Percentiles rank a stretch among this genome's conserved stretches.
These are phyloP conservation scores for Sciaenops ocellatus DNA, from an alignment of 2,797 vertebrate genomes.

Conservation along the genomic window DNA sequence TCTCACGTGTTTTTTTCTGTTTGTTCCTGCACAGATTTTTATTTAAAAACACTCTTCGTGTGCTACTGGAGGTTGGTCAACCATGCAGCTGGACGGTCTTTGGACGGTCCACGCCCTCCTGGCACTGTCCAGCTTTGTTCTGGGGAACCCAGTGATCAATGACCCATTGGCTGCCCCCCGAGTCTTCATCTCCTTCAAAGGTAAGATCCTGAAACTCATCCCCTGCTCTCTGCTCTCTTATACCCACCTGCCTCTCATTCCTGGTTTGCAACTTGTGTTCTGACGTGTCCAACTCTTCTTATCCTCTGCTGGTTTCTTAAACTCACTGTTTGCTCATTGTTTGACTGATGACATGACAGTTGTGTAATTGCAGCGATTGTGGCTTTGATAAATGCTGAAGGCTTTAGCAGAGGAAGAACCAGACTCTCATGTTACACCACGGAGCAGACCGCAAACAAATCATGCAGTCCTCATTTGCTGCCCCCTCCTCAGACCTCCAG, in stretches of 20 bases:
- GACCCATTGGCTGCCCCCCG: constrained; percentile 84
- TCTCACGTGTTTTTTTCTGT: constrained; percentile 41
- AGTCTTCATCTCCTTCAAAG: constrained; percentile 88
- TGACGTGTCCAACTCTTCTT: constrained; percentile 4
- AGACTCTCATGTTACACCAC: constrained; percentile 53
- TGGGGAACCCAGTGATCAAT: constrained; percentile 71
- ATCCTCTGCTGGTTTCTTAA: constrained; percentile 17
- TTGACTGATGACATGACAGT: constrained; percentile 53
- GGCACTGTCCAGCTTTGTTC: constrained; percentile 70
- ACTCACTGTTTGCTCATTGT: constrained; percentile 27
- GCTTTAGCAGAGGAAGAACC: constrained; percentile 54
- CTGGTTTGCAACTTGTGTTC: constrained; percentile 13
- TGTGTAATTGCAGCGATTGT: constrained; percentile 50
- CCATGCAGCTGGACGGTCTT: constrained; percentile 81
- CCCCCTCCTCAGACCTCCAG: constrained; percentile 60
- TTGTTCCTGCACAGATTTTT: constrained; percentile 67
- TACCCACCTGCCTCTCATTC: constrained; percentile 3
- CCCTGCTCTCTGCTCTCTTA: background rate
- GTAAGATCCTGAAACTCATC: constrained; percentile 67
- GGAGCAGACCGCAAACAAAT: constrained; percentile 65
- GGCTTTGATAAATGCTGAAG: constrained; percentile 50
- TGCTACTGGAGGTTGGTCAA: constrained; percentile 66
- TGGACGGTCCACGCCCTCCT: constrained; percentile 79
- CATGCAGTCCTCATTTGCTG: constrained; percentile 45
- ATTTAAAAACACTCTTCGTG: constrained; percentile 19